A percentile compares a stretch with the other conserved stretches of the same genome.
Conservation (phyloP, 1,140 invertebrate genomes). For the Hirudo medicinalis region DNA sequence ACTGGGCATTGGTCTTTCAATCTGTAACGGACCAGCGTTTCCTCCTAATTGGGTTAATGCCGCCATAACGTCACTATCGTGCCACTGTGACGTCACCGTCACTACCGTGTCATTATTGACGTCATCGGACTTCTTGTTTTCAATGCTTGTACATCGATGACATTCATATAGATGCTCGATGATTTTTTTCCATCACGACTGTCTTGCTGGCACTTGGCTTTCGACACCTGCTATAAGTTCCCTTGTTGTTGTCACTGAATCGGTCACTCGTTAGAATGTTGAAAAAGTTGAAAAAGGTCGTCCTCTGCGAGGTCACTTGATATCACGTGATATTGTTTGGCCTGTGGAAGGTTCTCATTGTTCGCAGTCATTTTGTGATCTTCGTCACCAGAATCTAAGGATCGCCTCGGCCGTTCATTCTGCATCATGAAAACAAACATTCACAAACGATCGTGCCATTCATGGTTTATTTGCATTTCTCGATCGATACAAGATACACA, state of each 20-base stretch:
- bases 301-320: background rate
- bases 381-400: background rate
- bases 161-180: background rate
- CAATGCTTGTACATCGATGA: background rate
- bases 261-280: background rate
- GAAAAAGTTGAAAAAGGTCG: background rate
- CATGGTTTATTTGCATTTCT: too few species aligned
- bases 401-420: too few species aligned
- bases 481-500: too few species aligned
- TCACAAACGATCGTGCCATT: too few species aligned
- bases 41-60: background rate
- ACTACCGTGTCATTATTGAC: background rate
- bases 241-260: slow-evolving; percentile 4
- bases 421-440: too few species aligned
- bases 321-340: background rate
- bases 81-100: too few species aligned
- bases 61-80: background rate
- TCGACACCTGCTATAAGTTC: background rate
- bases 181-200: background rate
- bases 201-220: background rate
- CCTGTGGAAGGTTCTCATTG: background rate
- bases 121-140: background rate
- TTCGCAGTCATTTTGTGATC: background rate
- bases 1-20: background rate
- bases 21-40: background rate